These are phyloP conservation scores for Microplitis manilae DNA, from an alignment of 2,888 invertebrate genomes.

Conservation along the genomic window DNA sequence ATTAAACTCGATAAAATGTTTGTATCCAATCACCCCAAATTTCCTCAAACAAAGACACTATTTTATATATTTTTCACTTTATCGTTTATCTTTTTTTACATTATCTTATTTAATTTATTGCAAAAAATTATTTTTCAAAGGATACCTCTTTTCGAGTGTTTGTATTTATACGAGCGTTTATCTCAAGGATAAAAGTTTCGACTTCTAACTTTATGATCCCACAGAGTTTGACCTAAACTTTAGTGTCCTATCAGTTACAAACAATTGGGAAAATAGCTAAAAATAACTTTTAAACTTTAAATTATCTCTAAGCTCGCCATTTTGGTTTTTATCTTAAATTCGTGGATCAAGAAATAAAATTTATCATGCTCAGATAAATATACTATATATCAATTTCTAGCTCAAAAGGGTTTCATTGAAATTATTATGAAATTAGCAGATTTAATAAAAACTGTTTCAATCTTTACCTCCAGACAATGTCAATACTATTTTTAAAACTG, in stretches of 20 bases:
- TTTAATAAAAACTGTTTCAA: too few species aligned
- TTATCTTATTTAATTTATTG: background rate
- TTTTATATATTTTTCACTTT: background rate
- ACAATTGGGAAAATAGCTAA: slow-evolving; percentile 32
- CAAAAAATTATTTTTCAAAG: background rate
- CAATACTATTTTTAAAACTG: too few species aligned
- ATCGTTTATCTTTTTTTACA: background rate
- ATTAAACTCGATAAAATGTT: slow-evolving; percentile 72
- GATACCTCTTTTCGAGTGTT: background rate
- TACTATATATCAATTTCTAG: background rate
- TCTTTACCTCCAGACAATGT: too few species aligned
- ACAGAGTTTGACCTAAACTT: slow-evolving; percentile 23
- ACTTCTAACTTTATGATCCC: slow-evolving; percentile 27
- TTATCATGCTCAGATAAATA: slow-evolving; percentile 18
- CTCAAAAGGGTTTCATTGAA: too few species aligned
- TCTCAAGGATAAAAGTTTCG: slow-evolving; percentile 31
- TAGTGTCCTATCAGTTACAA: slow-evolving; percentile 31
- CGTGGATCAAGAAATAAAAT: slow-evolving; percentile 29
- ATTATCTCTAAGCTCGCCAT: slow-evolving; percentile 31
- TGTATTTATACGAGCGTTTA: slow-evolving; percentile 6
- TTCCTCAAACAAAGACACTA: slow-evolving; percentile 23
- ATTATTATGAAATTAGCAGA: too few species aligned
- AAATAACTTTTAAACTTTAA: slow-evolving; percentile 34
- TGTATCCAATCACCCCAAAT: slow-evolving; percentile 48
- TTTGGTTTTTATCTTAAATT: slow-evolving; percentile 37